A percentile compares a stretch with the other conserved stretches of the same genome.
Conservation (phyloP, 2,113 vertebrate genomes). For the Xyliphius kryptos region DNA sequence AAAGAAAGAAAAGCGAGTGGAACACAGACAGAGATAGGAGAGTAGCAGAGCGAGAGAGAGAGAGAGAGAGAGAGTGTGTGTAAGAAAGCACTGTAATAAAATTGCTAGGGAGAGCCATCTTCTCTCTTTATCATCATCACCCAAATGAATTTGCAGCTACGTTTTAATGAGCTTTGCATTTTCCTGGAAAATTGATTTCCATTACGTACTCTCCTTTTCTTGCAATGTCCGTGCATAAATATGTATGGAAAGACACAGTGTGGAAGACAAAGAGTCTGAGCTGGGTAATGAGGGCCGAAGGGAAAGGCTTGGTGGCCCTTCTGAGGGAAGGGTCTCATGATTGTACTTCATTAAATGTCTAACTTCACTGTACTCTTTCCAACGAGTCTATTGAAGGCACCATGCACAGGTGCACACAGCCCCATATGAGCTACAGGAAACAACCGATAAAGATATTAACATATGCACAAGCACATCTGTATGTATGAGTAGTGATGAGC, state of each 20-base stretch:
- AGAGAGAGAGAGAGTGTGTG: constrained; percentile 18
- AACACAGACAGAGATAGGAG: too few species aligned
- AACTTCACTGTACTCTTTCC: constrained; percentile 38
- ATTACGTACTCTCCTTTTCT: constrained; percentile 49
- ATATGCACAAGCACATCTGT: too few species aligned
- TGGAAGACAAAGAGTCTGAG: constrained; percentile 57
- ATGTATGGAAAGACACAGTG: constrained; percentile 66
- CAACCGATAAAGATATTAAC: too few species aligned
- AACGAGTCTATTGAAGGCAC: constrained; percentile 9
- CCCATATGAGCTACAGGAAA: too few species aligned
- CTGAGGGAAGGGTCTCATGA: constrained; percentile 31
- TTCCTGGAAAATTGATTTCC: constrained; percentile 61
- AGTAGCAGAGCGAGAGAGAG: constrained; percentile 1
- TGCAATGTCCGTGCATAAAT: constrained; percentile 62
- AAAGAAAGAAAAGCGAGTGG: not conserved
- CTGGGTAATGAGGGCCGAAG: constrained; percentile 45
- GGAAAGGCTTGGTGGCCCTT: constrained; percentile 34
- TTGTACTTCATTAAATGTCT: constrained; percentile 31
- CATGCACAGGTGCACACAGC: too few species aligned
- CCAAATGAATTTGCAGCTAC: constrained; percentile 64
- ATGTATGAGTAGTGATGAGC: too few species aligned
- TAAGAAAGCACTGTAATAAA: constrained; percentile 39
- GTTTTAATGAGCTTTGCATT: constrained; percentile 72
- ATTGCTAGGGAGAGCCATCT: constrained; percentile 51
- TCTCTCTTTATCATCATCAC: constrained; percentile 59